Conservation (phyloP, 2,113 vertebrate species). For the Gymnorhina tibicen region DNA sequence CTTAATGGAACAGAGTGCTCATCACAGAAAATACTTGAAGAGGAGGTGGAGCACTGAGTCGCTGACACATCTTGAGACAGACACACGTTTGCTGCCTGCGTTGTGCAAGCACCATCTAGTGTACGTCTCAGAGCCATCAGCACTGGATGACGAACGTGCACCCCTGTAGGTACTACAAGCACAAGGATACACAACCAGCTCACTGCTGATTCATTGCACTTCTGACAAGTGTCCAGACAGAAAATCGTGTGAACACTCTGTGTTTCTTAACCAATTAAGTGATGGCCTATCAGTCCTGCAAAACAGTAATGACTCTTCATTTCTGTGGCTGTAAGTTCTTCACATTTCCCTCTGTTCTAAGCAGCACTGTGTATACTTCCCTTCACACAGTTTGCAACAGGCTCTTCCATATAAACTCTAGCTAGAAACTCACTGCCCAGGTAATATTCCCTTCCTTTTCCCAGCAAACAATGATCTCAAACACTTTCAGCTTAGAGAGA, state of each 20-base stretch:
- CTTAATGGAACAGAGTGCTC: background rate
- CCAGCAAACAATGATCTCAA: background rate
- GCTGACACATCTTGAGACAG: conserved; percentile 3
- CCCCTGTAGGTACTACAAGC: background rate
- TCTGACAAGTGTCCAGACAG: background rate
- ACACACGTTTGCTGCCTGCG: background rate
- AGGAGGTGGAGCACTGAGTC: background rate
- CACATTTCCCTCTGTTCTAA: background rate
- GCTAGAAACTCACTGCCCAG: background rate
- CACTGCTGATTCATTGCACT: background rate
- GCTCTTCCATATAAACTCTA: background rate
- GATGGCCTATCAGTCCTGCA: background rate
- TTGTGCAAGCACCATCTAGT: conserved; percentile 69
- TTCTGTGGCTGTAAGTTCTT: background rate
- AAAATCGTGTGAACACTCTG: background rate
- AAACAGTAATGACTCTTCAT: background rate
- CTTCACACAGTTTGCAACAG: background rate
- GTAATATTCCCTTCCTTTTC: background rate
- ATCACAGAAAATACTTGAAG: background rate
- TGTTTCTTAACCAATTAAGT: background rate
- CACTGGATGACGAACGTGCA: fast-evolving
- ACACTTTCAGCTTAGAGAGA: background rate
- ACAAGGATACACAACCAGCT: background rate
- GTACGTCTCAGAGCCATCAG: background rate
- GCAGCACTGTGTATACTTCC: background rate